Conservation (phyloP, 2,113 vertebrate species). For the Ceyx melanurus region DNA sequence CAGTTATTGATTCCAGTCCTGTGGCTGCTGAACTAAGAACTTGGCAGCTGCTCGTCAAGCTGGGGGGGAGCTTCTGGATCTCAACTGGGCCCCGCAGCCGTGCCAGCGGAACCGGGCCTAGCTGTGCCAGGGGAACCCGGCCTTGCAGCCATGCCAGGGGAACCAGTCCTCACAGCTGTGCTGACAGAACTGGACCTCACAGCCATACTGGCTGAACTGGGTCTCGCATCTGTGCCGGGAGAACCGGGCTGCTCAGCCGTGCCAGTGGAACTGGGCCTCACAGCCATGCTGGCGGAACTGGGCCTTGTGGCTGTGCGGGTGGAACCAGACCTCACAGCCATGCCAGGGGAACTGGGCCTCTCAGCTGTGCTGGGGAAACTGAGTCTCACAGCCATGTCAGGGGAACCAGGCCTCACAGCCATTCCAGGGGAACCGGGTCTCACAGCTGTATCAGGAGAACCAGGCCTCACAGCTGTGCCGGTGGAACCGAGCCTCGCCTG, state of each 20-base stretch:
- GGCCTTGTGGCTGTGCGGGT: no score
- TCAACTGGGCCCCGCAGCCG: background rate
- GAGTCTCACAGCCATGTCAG: background rate
- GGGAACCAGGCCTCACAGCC: background rate
- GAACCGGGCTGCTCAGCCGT: background rate
- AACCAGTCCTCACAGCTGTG: background rate
- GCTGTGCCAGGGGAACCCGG: no score
- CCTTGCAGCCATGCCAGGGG: background rate
- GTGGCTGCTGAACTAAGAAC: background rate
- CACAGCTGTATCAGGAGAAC: background rate
- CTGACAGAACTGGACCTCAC: background rate
- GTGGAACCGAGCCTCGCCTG: constrained; percentile 7
- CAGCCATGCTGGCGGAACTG: constrained; percentile 13
- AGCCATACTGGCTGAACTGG: no score
- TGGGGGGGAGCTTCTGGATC: constrained; percentile 18
- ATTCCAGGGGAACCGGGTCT: no score
- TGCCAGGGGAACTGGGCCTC: background rate
- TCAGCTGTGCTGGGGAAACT: background rate
- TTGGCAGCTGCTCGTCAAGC: constrained; percentile 58
- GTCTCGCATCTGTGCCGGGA: background rate
- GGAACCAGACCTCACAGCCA: background rate
- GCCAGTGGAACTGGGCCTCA: background rate
- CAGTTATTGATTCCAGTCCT: constrained; percentile 54
- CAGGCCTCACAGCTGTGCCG: background rate
- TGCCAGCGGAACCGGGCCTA: background rate